phyloP scores from a whole-genome alignment of 92 coral and sea anemone species.

The Zoanthus sociatus region DNA sequence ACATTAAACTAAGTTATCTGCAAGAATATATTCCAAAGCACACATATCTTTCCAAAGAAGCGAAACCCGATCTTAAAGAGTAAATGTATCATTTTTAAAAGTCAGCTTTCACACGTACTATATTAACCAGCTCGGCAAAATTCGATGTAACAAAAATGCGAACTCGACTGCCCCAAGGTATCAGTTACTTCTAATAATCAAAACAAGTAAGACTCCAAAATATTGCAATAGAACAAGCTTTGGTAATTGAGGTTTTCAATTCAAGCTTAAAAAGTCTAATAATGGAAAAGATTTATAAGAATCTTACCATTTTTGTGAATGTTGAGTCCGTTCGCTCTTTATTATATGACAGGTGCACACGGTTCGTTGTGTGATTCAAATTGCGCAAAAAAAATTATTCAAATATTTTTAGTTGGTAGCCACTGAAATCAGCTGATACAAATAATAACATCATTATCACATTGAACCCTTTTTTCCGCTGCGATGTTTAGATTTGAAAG shows the following conservation, averaged over 20 bases:
- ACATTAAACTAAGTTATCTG: not conserved
- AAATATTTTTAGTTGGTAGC: slow-evolving; percentile 40
- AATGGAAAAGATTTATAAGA: not conserved
- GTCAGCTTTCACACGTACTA: not conserved
- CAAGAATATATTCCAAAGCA: not conserved
- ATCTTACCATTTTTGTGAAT: slow-evolving; percentile 32
- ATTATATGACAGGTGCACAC: slow-evolving; percentile 38
- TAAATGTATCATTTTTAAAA: not conserved
- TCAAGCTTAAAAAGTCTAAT: not conserved
- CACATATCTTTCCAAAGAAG: not conserved
- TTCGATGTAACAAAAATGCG: not conserved
- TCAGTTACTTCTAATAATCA: not conserved
- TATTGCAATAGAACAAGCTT: not conserved
- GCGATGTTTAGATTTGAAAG: slow-evolving; percentile 28
- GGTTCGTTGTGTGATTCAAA: slow-evolving; percentile 24
- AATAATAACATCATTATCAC: slow-evolving; percentile 49
- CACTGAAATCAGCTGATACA: slow-evolving; percentile 36
- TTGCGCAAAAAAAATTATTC: slow-evolving; percentile 34
- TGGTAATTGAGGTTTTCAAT: not conserved
- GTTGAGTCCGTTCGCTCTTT: not conserved
- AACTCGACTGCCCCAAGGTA: not conserved
- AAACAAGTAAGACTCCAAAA: not conserved
- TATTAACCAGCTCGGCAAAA: not conserved
- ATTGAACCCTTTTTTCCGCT: slow-evolving; percentile 40
- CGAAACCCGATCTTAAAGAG: not conserved